Base-by-base conservation (phyloP, 2,888 invertebrate genomes). In the Sesia apiformis region DNA sequence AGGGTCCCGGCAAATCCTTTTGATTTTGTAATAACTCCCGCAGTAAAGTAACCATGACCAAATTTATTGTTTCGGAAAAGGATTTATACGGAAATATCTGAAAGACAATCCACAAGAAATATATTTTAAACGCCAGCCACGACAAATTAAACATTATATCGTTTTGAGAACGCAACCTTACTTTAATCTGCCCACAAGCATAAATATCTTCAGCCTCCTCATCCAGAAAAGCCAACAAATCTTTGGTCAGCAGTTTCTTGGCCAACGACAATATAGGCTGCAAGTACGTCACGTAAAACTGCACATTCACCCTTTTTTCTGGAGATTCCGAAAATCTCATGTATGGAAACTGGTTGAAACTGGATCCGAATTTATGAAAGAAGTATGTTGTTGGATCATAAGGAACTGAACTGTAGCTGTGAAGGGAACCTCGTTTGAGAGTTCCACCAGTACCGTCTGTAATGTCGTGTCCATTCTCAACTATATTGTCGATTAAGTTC, bases 11-110 rank as follows among this genome's bases (percentile, higher is more conserved):
- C 57, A 98, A 85, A 80, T 97, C 97, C 77, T 94, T 94, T 73
- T 98, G 97, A 73, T 96, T 94, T 70, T 97, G 96, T 57, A 98
- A 83, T 54, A 99, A 84, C 77, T 99, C 98, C 58, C 98, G 90
- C 57, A 99, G 84, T 53, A 99, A 83, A 0, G 98, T 96, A 0
- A 99, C 96, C 92, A 98, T 93, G 0, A 98, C 98, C 55, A 99
- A 88, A 78, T 97, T 98, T 55, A 99, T 89, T 0, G 97, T 97
- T 83, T 99, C 99, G 57, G 97, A 98, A 75, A 98, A 97, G 0
- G 96, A 96, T 72, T 96, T 95, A 83, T 98, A 98, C 0, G 97
- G 97, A 74, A 97, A 98, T 52, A 95, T 93, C 81, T 94, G 91
- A 23, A 23, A 23, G 23, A 23, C 23, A 23, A 23, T 23, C 23